Evolutionary conservation across 30 jellyfish, hydroid and myxozoan genomes (phyloP), one percentile per base, ranked within the genome.

Genomic region (Aurelia aurita complex sp. Pacific): DNA sequence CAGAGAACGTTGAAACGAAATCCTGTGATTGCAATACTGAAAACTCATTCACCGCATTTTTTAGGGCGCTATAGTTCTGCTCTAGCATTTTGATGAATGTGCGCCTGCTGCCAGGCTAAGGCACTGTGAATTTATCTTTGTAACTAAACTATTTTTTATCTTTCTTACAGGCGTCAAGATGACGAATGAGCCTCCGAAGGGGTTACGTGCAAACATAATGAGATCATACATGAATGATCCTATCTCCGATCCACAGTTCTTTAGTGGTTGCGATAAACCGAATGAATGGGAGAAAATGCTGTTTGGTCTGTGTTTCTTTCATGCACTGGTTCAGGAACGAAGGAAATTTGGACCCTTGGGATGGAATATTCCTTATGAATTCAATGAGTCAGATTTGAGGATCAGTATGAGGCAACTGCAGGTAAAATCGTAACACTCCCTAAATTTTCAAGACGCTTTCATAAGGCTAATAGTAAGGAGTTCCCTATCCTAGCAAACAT

Each of bases 111-210:
- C 2, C 57, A 46, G 0, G 57, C 14, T 6, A 46, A 46, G 1
- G 57, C 57, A 46, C 57, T 46, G 57, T 9, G 0, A 46, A 46
- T 2, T 9, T 46, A 46, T 4, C 57, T 46, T 46, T 46, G 57
- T 46, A 46, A 9, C 57, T 29, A 14, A 35, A 13, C n/a, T 23
- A 0, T 4, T 12, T n/a, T 35, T 54, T 0, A 34, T 3, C 23
- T 60, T 14, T 32, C 10, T 80, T 70, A 23, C 54, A 95, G 99
- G 99, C 67, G 99, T 95, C 35, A 95, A 95, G 64, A 95, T 95
- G 97, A 95, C 99, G 54, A 95, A 95, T 67, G 99, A 95, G 46
- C 99, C 99, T 4, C 99, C 99, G 51, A 95, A 95, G 67, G 99
- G 99, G 36, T 50, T 95, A 77, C 97, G 99, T 14, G 99, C 99